Evolutionary conservation across 2,888 invertebrate genomes (phyloP), one percentile per base, ranked within the genome.

Genomic region (Drosophila sordidapex): DNA sequence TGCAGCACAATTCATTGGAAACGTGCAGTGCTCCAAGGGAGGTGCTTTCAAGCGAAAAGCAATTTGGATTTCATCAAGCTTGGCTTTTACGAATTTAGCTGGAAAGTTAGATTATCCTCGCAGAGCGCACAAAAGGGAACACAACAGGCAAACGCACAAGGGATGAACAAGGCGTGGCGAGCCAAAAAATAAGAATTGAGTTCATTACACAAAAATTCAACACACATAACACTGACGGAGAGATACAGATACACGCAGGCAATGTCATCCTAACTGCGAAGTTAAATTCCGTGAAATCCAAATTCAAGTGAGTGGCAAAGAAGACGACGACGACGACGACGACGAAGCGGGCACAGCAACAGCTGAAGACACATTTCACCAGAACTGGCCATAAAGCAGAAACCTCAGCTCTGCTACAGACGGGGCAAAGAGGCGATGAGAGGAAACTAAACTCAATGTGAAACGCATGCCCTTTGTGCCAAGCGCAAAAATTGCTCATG

Each of bases 321-420:
- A 71, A 63, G 70, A 49, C 4, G 27, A 27, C 27, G 27, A 54
- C 58, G 48, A 54, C 58, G 48, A 52, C 63, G 70, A 48, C 51
- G 68, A 29, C 33, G 59, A 59, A 62, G 58, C 65, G 67, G 65
- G 65, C 66, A 65, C 65, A 65, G 70, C 66, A 51, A 79, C 87
- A 82, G 85, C 90, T 87, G 83, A 87, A 87, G 90, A 90, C 81
- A 85, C 83, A 86, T 75, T 87, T 87, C 87, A 71, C 87, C 87
- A 81, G 87, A 87, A 87, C 74, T 88, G 87, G 83, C 76, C 75
- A 86, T 81, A 90, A 88, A 90, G 90, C 81, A 86, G 72, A 79
- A 89, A 80, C 68, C 72, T 75, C 79, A 68, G 72, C 72, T 76
- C 76, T 52, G 74, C 33, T 52, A 68, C 49, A 63, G 51, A 29